phyloP scores from a whole-genome alignment of 2,797 vertebrate genomes.

The Eulemur rubriventer region DNA sequence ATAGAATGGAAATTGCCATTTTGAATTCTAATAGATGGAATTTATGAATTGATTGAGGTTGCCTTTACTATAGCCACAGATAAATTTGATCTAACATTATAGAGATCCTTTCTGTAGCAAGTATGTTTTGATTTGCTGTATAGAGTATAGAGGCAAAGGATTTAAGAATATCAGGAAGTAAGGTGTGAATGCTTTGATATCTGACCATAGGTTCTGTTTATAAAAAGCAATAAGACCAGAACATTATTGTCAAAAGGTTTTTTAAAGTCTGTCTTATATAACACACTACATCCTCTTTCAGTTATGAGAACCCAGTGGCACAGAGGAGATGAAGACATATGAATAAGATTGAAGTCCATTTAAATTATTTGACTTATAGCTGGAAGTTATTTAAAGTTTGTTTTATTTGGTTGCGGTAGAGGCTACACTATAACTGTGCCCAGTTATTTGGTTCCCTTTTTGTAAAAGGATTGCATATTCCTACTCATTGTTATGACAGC shows the following conservation, averaged over 20 bases:
- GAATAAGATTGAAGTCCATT: neutral
- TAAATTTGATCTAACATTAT: constrained; percentile 2
- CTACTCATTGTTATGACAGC: neutral
- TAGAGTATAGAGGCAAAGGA: neutral
- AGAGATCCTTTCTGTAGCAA: neutral
- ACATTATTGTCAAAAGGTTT: neutral
- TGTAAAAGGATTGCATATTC: neutral
- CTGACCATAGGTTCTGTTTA: neutral
- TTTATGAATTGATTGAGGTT: constrained; percentile 36
- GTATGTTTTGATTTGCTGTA: neutral
- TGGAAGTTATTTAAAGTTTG: neutral
- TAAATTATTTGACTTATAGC: neutral
- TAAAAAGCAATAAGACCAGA: neutral
- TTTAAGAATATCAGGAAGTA: neutral
- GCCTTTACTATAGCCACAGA: neutral
- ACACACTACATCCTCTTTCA: neutral
- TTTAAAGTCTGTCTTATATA: neutral
- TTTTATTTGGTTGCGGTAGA: neutral
- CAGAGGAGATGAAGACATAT: neutral
- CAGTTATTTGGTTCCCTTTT: neutral
- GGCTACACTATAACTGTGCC: neutral
- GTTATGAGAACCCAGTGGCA: neutral
- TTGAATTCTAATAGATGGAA: neutral
- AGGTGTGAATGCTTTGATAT: neutral
- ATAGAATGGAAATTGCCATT: neutral